Conservation (phyloP, 2,797 vertebrate genomes). For the Rhinella marina region DNA sequence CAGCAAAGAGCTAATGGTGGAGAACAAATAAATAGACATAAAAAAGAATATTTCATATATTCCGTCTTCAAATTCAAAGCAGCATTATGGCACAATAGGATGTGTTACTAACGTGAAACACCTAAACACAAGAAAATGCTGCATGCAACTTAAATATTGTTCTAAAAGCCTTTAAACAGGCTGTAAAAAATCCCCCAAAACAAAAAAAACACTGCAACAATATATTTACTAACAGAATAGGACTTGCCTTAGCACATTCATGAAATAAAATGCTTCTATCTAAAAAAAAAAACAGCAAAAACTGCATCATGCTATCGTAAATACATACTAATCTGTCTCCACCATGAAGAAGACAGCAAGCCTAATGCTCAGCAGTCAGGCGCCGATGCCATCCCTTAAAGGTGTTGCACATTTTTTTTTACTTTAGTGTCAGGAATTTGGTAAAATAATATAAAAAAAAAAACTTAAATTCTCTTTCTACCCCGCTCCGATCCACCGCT, state of each 20-base stretch:
- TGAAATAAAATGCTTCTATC: slow-evolving; percentile 72
- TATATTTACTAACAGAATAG: slow-evolving; percentile 72
- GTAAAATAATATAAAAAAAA: no score
- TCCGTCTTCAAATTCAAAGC: slow-evolving; percentile 19
- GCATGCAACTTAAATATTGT: slow-evolving; percentile 47
- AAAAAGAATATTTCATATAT: slow-evolving; percentile 27
- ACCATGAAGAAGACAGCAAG: not conserved
- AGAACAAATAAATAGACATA: slow-evolving; percentile 52
- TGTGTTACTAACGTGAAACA: slow-evolving; percentile 39
- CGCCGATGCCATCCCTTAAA: not conserved
- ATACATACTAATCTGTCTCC: slow-evolving; percentile 39
- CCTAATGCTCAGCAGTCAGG: slow-evolving; percentile 42
- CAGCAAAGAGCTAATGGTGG: slow-evolving; percentile 26
- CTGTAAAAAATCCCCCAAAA: slow-evolving; percentile 65
- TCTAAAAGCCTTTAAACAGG: slow-evolving; percentile 80
- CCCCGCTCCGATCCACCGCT: no score
- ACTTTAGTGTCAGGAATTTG: no score
- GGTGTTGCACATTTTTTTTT: no score
- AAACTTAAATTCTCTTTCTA: no score
- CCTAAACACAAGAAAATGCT: slow-evolving; percentile 29
- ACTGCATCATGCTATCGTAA: slow-evolving; percentile 41
- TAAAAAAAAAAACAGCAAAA: slow-evolving; percentile 70
- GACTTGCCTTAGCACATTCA: slow-evolving; percentile 70
- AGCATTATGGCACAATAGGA: slow-evolving; percentile 54
- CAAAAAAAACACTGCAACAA: slow-evolving; percentile 73